Percentiles rank a stretch among this genome's conserved stretches.
These are phyloP conservation scores for Chydorus sphaericus DNA, from an alignment of 2,888 invertebrate species.

Conservation along the genomic window DNA sequence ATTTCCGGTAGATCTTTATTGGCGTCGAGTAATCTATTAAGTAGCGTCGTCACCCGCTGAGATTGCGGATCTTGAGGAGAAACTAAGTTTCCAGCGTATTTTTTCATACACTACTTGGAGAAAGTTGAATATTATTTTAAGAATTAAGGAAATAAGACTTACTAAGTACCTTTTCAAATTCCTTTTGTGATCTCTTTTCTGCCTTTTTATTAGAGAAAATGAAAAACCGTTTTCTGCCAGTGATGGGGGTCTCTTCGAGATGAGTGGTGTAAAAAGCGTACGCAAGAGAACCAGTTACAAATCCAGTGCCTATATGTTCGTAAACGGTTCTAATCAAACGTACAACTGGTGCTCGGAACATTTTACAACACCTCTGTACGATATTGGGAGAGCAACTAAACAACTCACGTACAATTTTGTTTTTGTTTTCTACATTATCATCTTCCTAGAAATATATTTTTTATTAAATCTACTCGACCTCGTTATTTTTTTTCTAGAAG, in stretches of 20 bases:
- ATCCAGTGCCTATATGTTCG: conserved; percentile 12
- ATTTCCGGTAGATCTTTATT: conserved; percentile 36
- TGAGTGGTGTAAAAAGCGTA: conserved; percentile 28
- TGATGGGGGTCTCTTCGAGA: conserved; percentile 36
- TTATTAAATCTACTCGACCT: too few species aligned
- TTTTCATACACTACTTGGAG: not conserved
- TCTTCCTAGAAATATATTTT: conserved; percentile 22
- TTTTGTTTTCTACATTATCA: conserved; percentile 6
- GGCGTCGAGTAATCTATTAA: conserved; percentile 29
- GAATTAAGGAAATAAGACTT: not conserved
- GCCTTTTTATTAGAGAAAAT: conserved; percentile 34
- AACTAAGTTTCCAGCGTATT: conserved; percentile 14
- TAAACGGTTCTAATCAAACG: not conserved
- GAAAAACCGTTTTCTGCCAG: conserved; percentile 36
- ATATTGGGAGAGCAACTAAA: too few species aligned
- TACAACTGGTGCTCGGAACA: not conserved
- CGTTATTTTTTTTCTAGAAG: too few species aligned
- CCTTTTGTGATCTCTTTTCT: conserved; percentile 27
- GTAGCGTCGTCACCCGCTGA: conserved; percentile 22
- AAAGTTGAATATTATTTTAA: not conserved
- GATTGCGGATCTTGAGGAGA: conserved; percentile 27
- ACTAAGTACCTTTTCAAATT: conserved; percentile 27
- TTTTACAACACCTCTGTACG: too few species aligned
- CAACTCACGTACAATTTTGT: too few species aligned
- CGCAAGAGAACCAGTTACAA: conserved; percentile 16